Percentiles rank a stretch among this genome's conserved stretches.
phyloP scores from a whole-genome alignment of 1,140 invertebrate genomes.

The Araneus ventricosus region DNA sequence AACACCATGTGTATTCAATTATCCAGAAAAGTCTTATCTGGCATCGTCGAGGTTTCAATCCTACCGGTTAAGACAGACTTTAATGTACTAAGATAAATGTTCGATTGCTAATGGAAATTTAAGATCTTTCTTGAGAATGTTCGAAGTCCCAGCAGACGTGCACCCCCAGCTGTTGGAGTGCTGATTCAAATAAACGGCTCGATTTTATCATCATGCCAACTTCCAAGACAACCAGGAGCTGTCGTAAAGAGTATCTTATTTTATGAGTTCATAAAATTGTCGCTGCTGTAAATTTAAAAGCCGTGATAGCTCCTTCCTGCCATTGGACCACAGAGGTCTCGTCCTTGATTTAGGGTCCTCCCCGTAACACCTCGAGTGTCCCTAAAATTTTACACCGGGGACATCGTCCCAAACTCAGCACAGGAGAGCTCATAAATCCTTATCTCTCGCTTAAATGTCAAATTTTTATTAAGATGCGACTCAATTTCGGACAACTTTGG shows the following conservation, averaged over 20 bases:
- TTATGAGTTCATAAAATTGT: constrained; percentile 19
- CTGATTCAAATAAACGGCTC: not conserved
- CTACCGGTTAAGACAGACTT: no score
- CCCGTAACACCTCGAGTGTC: not conserved
- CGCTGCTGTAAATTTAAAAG: constrained; percentile 20
- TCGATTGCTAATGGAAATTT: no score
- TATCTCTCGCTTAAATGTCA: constrained; percentile 22
- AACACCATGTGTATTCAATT: no score
- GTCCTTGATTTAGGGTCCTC: not conserved
- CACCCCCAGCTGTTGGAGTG: no score
- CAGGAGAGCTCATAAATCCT: not conserved
- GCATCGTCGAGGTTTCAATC: no score
- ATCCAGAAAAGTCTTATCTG: no score
- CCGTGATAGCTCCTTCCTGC: not conserved
- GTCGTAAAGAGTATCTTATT: not conserved
- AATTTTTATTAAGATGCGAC: constrained; percentile 7
- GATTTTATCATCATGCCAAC: not conserved
- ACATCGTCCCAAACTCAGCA: not conserved
- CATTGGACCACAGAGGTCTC: not conserved
- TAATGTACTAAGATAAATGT: no score
- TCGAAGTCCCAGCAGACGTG: no score
- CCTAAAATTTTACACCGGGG: not conserved
- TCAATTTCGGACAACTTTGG: not conserved
- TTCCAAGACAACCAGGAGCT: not conserved
- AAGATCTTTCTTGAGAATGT: no score